phyloP scores from a whole-genome alignment of 2,888 invertebrate genomes.

The Tolmerus cingulatus region DNA sequence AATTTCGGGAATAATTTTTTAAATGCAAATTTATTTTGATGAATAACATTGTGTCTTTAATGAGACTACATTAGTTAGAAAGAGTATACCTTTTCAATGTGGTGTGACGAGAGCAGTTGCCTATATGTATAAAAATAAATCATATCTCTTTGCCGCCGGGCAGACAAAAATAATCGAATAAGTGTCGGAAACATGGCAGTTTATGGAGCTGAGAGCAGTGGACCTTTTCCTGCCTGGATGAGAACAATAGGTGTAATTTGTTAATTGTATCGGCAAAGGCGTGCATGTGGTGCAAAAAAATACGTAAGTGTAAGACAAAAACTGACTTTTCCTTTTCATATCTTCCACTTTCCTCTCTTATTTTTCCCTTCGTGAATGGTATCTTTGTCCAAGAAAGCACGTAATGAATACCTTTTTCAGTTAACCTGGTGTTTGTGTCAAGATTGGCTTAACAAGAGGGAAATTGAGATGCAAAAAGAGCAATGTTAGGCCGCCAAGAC shows the following conservation, averaged over 20 bases:
- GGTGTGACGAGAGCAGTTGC: no score
- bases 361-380: background rate
- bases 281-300: background rate
- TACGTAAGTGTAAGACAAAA: background rate
- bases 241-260: background rate
- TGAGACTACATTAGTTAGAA: background rate
- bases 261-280: background rate
- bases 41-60: background rate
- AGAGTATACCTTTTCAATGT: no score
- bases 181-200: background rate
- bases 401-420: conserved; percentile 7
- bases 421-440: background rate
- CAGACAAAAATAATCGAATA: background rate
- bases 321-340: background rate
- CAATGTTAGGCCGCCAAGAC: background rate
- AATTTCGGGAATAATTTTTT: no score
- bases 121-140: background rate
- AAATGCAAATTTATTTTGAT: no score
- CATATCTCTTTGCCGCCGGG: background rate
- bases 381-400: background rate
- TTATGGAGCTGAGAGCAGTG: background rate
- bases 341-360: background rate
- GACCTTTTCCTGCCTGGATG: background rate
- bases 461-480: background rate
- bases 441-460: background rate